These are phyloP conservation scores for Saccostrea glomerata DNA, from an alignment of 1,140 invertebrate genomes.

Conservation along the genomic window DNA sequence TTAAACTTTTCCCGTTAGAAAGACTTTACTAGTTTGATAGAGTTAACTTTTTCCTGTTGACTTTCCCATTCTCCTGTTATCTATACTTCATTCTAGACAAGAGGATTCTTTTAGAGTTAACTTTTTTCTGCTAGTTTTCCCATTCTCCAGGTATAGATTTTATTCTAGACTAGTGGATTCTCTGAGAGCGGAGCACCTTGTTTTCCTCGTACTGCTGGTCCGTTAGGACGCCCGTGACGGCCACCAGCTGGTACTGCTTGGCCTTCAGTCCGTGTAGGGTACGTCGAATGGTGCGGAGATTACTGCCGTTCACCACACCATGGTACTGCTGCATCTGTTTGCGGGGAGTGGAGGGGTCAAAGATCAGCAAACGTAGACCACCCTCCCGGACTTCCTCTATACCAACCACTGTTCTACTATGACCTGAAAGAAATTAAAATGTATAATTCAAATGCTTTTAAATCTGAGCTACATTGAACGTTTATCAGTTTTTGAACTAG, in stretches of 20 bases:
- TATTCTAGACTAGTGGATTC: slow-evolving; percentile 35
- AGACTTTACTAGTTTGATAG: background rate
- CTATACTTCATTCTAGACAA: background rate
- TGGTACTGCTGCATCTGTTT: slow-evolving; percentile 86
- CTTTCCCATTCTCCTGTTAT: background rate
- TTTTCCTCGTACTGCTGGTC: slow-evolving; percentile 83
- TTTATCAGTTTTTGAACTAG: no score
- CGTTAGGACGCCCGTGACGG: slow-evolving; percentile 86
- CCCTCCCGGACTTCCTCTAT: slow-evolving; percentile 87
- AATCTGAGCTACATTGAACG: no score
- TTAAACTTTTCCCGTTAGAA: no score
- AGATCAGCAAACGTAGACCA: slow-evolving; percentile 86
- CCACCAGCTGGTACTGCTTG: slow-evolving; percentile 92
- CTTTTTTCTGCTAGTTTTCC: background rate
- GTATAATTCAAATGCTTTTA: background rate
- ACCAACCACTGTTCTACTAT: slow-evolving; percentile 93
- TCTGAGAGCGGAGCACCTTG: slow-evolving; percentile 15
- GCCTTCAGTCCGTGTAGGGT: slow-evolving; percentile 87
- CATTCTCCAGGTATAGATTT: background rate
- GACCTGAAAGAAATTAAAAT: slow-evolving; percentile 82
- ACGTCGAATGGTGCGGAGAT: slow-evolving; percentile 87
- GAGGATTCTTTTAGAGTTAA: slow-evolving; percentile 22
- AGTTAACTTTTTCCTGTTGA: background rate
- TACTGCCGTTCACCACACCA: slow-evolving; percentile 80
- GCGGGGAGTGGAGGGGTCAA: slow-evolving; percentile 91